phyloP scores from a whole-genome alignment of 2,113 vertebrate species.

The Brienomyrus longianalis region DNA sequence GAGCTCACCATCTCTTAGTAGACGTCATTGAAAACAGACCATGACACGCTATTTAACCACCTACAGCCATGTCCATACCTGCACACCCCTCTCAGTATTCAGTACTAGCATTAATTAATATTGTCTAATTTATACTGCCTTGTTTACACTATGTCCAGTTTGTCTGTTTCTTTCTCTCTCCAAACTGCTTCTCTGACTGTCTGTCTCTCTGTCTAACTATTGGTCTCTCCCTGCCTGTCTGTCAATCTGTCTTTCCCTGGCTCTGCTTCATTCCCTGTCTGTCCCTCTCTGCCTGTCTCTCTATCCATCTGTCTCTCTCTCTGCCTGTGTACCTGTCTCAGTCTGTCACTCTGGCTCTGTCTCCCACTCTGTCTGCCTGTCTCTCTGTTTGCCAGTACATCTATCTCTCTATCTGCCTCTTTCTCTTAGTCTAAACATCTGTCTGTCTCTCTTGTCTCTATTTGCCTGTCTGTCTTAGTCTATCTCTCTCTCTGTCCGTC shows the following conservation, averaged over 20 bases:
- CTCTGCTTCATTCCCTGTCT: not conserved
- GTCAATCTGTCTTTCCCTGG: not conserved
- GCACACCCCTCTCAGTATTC: not conserved
- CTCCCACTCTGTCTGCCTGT: not conserved
- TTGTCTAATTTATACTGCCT: not conserved
- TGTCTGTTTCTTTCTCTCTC: not conserved
- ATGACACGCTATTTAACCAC: not conserved
- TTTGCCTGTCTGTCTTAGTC: not conserved
- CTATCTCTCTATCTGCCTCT: too few species aligned
- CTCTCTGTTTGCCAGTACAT: too few species aligned
- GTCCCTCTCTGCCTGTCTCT: not conserved
- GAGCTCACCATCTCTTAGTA: not conserved
- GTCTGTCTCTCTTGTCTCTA: not conserved
- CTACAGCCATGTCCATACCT: not conserved
- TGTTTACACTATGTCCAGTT: not conserved
- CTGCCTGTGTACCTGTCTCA: too few species aligned
- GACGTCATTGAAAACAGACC: not conserved
- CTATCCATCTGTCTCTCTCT: not conserved
- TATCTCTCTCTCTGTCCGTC: not conserved
- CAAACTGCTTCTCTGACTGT: not conserved
- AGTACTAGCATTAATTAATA: not conserved
- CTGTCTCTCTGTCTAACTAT: not conserved
- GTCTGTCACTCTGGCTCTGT: not conserved
- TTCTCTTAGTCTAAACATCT: too few species aligned
- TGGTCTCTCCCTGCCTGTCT: not conserved